A percentile compares a stretch with the other conserved stretches of the same genome.
Evolutionary conservation across 1,140 invertebrate species (phyloP).

Genomic region (Drosophila arizonae): DNA sequence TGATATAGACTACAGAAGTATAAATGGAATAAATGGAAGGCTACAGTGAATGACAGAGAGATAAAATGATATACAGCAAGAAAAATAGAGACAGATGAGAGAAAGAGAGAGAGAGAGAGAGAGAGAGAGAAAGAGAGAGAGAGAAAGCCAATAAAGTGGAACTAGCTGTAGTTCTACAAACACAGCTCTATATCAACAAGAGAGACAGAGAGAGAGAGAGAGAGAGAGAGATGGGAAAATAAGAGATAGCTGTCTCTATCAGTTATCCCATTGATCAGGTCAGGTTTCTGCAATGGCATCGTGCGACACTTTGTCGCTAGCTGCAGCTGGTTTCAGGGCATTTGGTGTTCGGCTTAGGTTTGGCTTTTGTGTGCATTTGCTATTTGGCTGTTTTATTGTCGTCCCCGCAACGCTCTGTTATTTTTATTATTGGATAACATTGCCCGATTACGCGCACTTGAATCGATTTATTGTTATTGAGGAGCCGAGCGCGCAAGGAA

Average conservation of each 20-base stretch:
- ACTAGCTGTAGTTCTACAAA: too few relatives aligned
- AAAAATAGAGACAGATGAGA: background rate
- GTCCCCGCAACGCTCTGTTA: slow-evolving; percentile 52
- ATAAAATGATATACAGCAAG: too few relatives aligned
- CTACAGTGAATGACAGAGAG: background rate
- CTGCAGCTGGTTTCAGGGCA: too few relatives aligned
- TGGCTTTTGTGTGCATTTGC: background rate
- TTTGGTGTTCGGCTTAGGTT: too few relatives aligned
- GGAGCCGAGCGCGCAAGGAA: slow-evolving; percentile 38
- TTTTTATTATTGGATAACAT: slow-evolving; percentile 78
- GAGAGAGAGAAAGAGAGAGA: background rate
- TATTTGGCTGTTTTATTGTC: slow-evolving; percentile 41
- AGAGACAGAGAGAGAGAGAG: background rate
- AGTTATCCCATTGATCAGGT: too few relatives aligned
- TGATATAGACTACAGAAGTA: background rate
- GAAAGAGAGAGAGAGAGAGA: background rate
- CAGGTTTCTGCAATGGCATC: too few relatives aligned
- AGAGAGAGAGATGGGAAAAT: background rate
- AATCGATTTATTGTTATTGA: slow-evolving; percentile 80
- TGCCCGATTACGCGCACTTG: slow-evolving; percentile 73
- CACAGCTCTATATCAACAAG: background rate
- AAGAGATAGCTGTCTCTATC: too few relatives aligned
- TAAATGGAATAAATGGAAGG: background rate
- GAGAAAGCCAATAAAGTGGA: background rate
- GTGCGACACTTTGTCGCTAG: too few relatives aligned